These are phyloP conservation scores for Grammomys surdaster DNA, from an alignment of 2,113 vertebrate genomes.

Conservation along the genomic window DNA sequence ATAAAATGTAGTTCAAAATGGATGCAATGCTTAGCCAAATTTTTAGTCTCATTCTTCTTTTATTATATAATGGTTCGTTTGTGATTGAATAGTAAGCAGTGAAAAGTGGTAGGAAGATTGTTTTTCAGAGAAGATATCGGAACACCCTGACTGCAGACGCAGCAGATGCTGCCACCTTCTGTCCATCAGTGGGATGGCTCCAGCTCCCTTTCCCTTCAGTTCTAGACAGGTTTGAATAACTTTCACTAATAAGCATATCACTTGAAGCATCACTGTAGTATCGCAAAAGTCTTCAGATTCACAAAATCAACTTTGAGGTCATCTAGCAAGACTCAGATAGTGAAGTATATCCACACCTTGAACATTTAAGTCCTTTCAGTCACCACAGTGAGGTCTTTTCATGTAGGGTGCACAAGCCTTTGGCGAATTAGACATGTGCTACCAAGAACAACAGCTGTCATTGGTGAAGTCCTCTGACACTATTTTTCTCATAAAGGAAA, in stretches of 20 bases:
- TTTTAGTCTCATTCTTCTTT: neutral
- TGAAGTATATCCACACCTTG: neutral
- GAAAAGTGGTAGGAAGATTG: neutral
- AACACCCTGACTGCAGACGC: neutral
- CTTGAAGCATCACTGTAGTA: neutral
- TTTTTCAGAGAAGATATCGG: fast-evolving
- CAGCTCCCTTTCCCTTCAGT: neutral
- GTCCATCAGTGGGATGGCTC: neutral
- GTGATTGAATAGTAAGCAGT: neutral
- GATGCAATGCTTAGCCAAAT: neutral
- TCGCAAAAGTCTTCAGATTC: neutral
- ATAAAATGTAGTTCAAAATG: neutral
- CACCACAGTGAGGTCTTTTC: neutral
- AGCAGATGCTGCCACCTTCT: constrained; percentile 57
- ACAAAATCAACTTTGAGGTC: neutral
- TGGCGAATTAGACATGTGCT: neutral
- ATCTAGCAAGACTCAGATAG: neutral
- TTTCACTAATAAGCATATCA: neutral
- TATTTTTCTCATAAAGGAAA: neutral
- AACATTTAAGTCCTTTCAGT: neutral
- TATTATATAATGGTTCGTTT: neutral
- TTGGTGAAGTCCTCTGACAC: neutral
- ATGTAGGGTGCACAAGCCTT: neutral
- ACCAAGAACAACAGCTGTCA: neutral
- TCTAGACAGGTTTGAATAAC: neutral